phyloP scores from a whole-genome alignment of 2,113 vertebrate species.

The Macrotis lagotis region DNA sequence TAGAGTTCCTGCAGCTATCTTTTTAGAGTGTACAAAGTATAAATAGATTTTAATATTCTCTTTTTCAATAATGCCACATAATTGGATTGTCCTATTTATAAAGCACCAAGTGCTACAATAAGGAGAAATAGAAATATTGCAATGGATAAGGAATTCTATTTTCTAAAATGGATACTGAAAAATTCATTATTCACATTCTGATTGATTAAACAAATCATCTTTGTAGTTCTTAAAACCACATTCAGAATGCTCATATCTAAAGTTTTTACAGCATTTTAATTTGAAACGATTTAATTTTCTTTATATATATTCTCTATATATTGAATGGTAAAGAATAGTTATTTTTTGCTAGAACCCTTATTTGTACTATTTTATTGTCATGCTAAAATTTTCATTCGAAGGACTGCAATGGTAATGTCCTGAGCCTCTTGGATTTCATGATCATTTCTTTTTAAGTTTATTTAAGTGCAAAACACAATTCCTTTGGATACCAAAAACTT shows the following conservation, averaged over 20 bases:
- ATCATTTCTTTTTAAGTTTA: slow-evolving; percentile 8
- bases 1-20: background rate
- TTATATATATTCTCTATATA: too few relatives aligned
- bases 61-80: background rate
- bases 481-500: slow-evolving; percentile 26
- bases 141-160: slow-evolving; percentile 14
- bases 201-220: slow-evolving; percentile 25
- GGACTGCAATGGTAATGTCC: background rate
- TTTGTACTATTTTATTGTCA: background rate
- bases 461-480: slow-evolving; percentile 27
- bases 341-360: background rate
- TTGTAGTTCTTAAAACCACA: slow-evolving; percentile 19
- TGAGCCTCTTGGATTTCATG: slow-evolving; percentile 17
- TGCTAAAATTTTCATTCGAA: slow-evolving; percentile 28
- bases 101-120: slow-evolving; percentile 24
- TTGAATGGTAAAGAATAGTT: slow-evolving; percentile 27
- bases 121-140: slow-evolving; percentile 33
- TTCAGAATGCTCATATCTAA: slow-evolving; percentile 30
- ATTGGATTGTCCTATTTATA: slow-evolving; percentile 25
- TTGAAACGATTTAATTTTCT: too few relatives aligned
- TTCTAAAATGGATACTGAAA: slow-evolving; percentile 45
- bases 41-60: background rate
- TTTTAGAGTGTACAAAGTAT: slow-evolving; percentile 47
- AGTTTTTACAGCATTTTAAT: slow-evolving; percentile 41
- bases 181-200: slow-evolving; percentile 43